Conservation (phyloP, 2,888 invertebrate genomes). For the Altica lythri region DNA sequence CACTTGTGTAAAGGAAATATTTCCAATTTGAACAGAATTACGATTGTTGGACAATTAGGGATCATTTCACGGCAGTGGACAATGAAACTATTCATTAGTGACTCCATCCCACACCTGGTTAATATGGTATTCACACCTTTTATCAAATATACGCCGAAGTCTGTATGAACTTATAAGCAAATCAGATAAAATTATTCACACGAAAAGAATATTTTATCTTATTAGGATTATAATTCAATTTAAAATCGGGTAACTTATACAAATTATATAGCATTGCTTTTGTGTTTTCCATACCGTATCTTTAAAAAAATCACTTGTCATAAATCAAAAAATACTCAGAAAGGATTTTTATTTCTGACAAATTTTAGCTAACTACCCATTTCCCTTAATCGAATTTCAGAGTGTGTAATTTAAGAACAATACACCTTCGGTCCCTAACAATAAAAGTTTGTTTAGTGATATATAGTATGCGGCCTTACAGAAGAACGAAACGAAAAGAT, state of each 20-base stretch:
- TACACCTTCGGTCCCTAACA: conserved; percentile 22
- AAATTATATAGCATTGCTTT: too few relatives aligned
- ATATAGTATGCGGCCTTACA: conserved; percentile 5
- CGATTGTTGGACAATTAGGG: conserved; percentile 57
- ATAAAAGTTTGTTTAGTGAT: conserved; percentile 28
- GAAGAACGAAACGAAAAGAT: conserved; percentile 2
- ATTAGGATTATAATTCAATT: too few relatives aligned
- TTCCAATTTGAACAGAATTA: conserved; percentile 51
- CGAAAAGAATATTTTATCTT: too few relatives aligned
- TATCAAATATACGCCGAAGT: too few relatives aligned
- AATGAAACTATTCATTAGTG: conserved; percentile 48
- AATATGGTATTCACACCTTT: conserved; percentile 6
- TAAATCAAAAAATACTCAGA: conserved; percentile 8
- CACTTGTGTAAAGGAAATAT: conserved; percentile 50
- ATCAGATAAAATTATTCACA: too few relatives aligned
- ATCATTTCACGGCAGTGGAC: conserved; percentile 56
- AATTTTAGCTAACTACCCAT: conserved; percentile 15
- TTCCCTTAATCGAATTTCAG: conserved; percentile 19
- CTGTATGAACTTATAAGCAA: too few relatives aligned
- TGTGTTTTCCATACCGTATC: too few relatives aligned
- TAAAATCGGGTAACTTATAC: too few relatives aligned
- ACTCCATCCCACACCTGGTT: conserved; percentile 23
- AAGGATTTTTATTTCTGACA: conserved; percentile 6
- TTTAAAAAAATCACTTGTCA: background rate
- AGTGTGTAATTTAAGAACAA: conserved; percentile 30